A percentile compares a stretch with the other conserved stretches of the same genome.
phyloP scores from a whole-genome alignment of 2,797 vertebrate genomes.

The Melanotaenia parkinsoni region DNA sequence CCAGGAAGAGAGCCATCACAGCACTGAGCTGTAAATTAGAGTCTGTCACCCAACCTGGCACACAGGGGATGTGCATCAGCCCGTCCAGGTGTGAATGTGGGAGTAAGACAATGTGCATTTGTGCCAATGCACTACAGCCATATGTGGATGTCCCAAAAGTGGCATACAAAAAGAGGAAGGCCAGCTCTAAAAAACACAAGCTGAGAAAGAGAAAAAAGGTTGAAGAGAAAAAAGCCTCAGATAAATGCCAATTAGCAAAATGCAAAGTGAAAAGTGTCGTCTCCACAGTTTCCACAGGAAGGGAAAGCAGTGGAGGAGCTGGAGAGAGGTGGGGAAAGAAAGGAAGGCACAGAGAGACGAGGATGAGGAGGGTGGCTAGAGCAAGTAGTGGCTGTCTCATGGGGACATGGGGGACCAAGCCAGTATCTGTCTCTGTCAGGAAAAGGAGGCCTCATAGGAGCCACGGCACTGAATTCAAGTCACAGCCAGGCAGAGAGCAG shows the following conservation, averaged over 20 bases:
- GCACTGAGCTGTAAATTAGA: conserved; percentile 83
- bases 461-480: conserved; percentile 53
- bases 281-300: conserved; percentile 77
- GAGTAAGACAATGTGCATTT: conserved; percentile 52
- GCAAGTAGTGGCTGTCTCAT: conserved; percentile 65
- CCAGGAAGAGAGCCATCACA: conserved; percentile 83
- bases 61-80: conserved; percentile 72
- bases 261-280: conserved; percentile 81
- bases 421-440: conserved; percentile 74
- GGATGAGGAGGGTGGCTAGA: conserved; percentile 42
- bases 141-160: conserved; percentile 68
- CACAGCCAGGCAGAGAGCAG: conserved; percentile 58
- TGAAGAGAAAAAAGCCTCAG: conserved; percentile 66
- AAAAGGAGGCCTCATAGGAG: conserved; percentile 71
- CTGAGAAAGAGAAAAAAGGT: conserved; percentile 65
- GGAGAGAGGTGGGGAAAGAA: conserved; percentile 57
- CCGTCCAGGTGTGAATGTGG: conserved; percentile 72
- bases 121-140: conserved; percentile 32
- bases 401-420: conserved; percentile 66
- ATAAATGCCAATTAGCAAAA: conserved; percentile 65
- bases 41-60: conserved; percentile 77
- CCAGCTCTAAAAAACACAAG: conserved; percentile 70
- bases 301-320: conserved; percentile 62
- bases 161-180: conserved; percentile 72
- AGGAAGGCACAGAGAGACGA: conserved; percentile 46